These are phyloP conservation scores for Eristalinus aeneus DNA, from an alignment of 2,888 invertebrate genomes.

Conservation along the genomic window DNA sequence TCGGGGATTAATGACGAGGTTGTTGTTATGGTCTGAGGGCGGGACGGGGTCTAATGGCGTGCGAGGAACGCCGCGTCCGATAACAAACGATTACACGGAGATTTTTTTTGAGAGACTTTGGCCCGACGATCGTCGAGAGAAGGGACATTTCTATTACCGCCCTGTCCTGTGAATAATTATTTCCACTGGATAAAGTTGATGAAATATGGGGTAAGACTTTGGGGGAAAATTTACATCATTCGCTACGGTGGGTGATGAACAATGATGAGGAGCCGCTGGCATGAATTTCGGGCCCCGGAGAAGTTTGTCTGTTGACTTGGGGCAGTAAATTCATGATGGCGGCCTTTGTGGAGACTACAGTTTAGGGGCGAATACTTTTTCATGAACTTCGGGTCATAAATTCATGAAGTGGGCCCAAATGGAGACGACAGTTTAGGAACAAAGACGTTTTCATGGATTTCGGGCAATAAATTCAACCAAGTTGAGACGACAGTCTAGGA, in stretches of 20 bases:
- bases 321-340: no score
- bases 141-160: background rate
- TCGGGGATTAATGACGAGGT: background rate
- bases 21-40: background rate
- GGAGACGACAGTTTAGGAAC: no score
- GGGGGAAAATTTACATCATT: background rate
- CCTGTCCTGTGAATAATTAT: background rate
- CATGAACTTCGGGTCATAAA: no score
- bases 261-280: background rate
- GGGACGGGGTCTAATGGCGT: background rate
- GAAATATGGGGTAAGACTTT: background rate
- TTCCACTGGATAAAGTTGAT: background rate
- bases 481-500: no score
- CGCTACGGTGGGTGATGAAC: background rate
- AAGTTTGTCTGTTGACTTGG: no score
- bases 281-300: background rate
- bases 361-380: no score
- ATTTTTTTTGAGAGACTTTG: background rate
- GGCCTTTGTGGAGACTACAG: no score
- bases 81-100: background rate
- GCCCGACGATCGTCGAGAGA: background rate
- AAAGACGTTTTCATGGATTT: no score
- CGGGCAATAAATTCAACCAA: no score
- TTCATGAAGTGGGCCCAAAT: no score
- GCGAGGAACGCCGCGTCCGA: background rate